Evolutionary conservation across 2,888 invertebrate species (phyloP), one percentile per base, ranked within the genome.

Genomic region (Calephelis perditalis): DNA sequence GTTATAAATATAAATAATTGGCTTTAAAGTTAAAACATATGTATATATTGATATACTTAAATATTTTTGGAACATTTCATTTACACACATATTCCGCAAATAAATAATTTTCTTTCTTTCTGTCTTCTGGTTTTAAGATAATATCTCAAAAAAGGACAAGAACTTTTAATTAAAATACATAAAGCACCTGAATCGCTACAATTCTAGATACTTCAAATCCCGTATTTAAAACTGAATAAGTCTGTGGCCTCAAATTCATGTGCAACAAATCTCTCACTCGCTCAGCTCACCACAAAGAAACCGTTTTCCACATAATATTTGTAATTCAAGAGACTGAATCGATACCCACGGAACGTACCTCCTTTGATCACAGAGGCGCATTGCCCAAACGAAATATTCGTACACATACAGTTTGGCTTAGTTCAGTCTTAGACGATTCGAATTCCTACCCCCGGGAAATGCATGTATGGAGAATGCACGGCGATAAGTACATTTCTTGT

Each of bases 291-390:
- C 52, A 35, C 35, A 52, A 35, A 52, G 52, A 56, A 46, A 15
- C 55, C 56, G 46, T 59, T 55, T 49, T 45, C 59, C 15, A 15
- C 11, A 5, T 35, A 45, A 35, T 45, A 44, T 44, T 26, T 45
- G 57, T 46, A 56, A 37, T 43, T 36, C 12, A 55, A 54, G 40
- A 37, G 15, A 60, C 56, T 45, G 12, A 44, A 46, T 55, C 44
- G 37, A 60, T 46, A 55, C 37, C 58, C 47, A 63, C 63, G 65
- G 52, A 61, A 63, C 60, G 58, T 58, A 59, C 59, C 58, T 62
- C 63, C 61, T 65, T 63, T 65, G 65, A 65, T 63, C 61, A 62
- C 60, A 45, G 58, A 55, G 58, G 59, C 58, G 57, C 58, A 49
- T 58, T 62, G 43, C 59, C 59, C 55, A 60, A 57, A 44, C 55